These are phyloP conservation scores for Cairina moschata DNA, from an alignment of 2,113 vertebrate genomes.

Conservation along the genomic window DNA sequence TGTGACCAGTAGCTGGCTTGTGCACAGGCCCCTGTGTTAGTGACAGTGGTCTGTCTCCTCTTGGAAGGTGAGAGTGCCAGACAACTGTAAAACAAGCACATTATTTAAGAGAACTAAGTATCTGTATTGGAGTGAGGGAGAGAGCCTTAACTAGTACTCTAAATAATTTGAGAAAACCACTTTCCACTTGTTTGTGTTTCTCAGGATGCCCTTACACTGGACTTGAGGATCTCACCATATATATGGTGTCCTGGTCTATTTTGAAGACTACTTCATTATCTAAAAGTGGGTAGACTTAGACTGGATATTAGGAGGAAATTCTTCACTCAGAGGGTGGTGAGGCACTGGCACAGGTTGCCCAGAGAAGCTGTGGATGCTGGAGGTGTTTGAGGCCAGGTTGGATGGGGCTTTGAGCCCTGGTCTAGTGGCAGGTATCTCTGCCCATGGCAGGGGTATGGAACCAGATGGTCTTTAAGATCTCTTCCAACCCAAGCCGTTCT, in stretches of 20 bases:
- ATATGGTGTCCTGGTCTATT: not conserved
- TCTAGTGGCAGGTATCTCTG: not conserved
- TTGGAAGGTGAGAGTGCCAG: not conserved
- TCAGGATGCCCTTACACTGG: not conserved
- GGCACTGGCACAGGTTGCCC: not conserved
- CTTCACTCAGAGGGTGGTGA: not conserved
- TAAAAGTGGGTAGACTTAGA: not conserved
- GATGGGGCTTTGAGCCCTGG: not conserved
- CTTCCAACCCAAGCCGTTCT: not conserved
- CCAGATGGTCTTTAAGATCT: not conserved
- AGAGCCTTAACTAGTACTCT: not conserved
- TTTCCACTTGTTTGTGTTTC: not conserved
- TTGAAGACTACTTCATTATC: not conserved
- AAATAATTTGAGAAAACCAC: not conserved
- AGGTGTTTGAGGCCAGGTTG: not conserved
- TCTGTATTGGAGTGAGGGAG: fast-evolving
- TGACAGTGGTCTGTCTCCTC: not conserved
- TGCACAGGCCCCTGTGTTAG: not conserved
- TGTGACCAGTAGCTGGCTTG: not conserved
- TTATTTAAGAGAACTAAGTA: not conserved
- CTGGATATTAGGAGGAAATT: not conserved
- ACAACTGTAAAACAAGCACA: not conserved
- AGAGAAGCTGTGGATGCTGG: not conserved
- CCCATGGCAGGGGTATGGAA: not conserved
- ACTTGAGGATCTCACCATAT: not conserved